phyloP scores from a whole-genome alignment of 2,797 vertebrate species.

The Erethizon dorsatum region DNA sequence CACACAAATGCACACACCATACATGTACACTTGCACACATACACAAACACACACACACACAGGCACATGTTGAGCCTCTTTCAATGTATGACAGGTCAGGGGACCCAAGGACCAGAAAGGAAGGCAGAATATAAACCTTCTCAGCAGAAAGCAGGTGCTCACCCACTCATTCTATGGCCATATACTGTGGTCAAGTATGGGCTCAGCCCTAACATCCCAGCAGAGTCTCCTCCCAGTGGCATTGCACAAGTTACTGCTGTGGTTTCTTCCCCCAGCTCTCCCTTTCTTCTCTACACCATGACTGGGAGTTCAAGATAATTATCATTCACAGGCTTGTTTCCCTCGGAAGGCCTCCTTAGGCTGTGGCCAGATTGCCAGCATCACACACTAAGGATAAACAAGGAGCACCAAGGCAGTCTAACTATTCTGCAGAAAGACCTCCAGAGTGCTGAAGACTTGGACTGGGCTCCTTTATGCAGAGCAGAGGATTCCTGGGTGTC shows the following conservation, averaged over 20 bases:
- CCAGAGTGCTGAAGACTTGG: background rate
- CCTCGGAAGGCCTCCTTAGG: background rate
- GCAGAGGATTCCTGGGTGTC: accelerated
- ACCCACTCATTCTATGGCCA: accelerated
- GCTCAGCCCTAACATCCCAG: background rate
- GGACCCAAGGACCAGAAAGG: background rate
- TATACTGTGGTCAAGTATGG: background rate
- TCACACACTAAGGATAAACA: accelerated
- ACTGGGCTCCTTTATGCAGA: accelerated
- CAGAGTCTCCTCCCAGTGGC: background rate
- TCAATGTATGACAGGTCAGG: background rate
- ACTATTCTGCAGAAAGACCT: background rate
- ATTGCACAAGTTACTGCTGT: background rate
- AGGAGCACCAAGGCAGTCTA: too few species aligned
- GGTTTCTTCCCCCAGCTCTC: background rate
- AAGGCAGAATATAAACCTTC: background rate
- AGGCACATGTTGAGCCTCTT: background rate
- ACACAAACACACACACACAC: background rate
- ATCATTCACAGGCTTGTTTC: background rate
- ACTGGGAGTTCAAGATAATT: background rate
- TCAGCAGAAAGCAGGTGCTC: background rate
- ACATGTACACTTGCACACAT: background rate
- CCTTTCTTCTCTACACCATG: background rate
- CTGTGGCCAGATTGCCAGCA: background rate
- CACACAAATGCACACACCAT: background rate